Percentiles rank a stretch among this genome's conserved stretches.
Conservation (phyloP, 1,140 invertebrate genomes). For the Ptiloglossa arizonensis region DNA sequence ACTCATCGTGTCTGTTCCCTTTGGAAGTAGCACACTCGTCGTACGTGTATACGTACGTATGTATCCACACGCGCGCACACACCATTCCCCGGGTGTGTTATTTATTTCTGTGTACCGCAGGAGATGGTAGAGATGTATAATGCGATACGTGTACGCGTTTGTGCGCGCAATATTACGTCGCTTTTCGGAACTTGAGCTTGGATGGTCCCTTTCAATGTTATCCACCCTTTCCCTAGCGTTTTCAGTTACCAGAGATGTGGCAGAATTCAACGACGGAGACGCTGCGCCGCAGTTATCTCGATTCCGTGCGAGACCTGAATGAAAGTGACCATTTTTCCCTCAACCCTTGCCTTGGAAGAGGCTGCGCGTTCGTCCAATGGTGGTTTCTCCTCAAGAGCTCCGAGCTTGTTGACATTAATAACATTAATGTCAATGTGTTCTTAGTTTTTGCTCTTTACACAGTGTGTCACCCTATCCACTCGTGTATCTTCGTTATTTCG, state of each 20-base stretch:
- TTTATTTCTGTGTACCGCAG: neutral
- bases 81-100: no score
- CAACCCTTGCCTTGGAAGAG: no score
- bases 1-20: conserved; percentile 52
- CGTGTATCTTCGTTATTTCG: no score
- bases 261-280: neutral
- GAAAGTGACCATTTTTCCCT: no score
- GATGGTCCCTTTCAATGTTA: conserved; percentile 31
- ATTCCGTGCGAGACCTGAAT: neutral
- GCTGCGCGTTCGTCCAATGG: no score
- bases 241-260: neutral
- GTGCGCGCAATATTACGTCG: conserved; percentile 52
- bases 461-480: no score
- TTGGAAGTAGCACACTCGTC: conserved; percentile 49
- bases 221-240: neutral
- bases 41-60: neutral
- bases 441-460: no score
- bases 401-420: no score
- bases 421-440: no score
- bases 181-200: conserved; percentile 44
- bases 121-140: conserved; percentile 12
- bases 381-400: no score
- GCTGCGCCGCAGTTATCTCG: neutral
- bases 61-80: neutral
- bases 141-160: neutral